A percentile compares a stretch with the other conserved stretches of the same genome.
Conservation (phyloP, 2,888 invertebrate species). For the Parelbella ahira region DNA sequence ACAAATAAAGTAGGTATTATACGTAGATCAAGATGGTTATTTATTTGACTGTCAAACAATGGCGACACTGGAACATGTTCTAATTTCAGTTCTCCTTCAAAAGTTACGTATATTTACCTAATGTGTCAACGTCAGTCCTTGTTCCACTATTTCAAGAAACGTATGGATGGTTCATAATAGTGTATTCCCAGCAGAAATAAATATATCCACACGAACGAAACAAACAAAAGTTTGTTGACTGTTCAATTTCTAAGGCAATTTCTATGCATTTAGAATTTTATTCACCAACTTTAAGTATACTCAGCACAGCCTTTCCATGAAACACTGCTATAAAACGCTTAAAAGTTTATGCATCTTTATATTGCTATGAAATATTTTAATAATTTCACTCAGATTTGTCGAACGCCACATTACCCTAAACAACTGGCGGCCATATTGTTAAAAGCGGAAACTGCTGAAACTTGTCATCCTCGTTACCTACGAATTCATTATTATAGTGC, state of each 20-base stretch:
- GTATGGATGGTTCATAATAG: conserved; percentile 73
- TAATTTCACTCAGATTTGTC: conserved; percentile 76
- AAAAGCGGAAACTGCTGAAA: conserved; percentile 63
- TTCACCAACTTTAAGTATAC: conserved; percentile 63
- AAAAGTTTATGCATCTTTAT: conserved; percentile 75
- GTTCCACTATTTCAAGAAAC: conserved; percentile 67
- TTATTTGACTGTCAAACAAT: conserved; percentile 69
- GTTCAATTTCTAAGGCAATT: conserved; percentile 74
- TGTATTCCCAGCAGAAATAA: conserved; percentile 61
- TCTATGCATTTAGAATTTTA: conserved; percentile 66
- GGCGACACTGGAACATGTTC: conserved; percentile 68
- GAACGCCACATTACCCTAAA: conserved; percentile 81
- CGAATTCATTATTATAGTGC: neutral
- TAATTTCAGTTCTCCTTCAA: conserved; percentile 48
- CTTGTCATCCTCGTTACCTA: conserved; percentile 40
- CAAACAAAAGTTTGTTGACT: conserved; percentile 82
- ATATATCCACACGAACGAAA: conserved; percentile 70
- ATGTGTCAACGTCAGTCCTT: conserved; percentile 69
- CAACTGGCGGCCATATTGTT: conserved; percentile 80
- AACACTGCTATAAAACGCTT: conserved; percentile 76
- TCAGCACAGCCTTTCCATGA: conserved; percentile 61
- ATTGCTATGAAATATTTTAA: conserved; percentile 70
- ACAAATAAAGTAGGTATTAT: conserved; percentile 39
- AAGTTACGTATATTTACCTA: conserved; percentile 65
- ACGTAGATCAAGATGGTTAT: conserved; percentile 42